phyloP scores from a whole-genome alignment of 2,888 invertebrate species.

The Hydrotaea diabolus region DNA sequence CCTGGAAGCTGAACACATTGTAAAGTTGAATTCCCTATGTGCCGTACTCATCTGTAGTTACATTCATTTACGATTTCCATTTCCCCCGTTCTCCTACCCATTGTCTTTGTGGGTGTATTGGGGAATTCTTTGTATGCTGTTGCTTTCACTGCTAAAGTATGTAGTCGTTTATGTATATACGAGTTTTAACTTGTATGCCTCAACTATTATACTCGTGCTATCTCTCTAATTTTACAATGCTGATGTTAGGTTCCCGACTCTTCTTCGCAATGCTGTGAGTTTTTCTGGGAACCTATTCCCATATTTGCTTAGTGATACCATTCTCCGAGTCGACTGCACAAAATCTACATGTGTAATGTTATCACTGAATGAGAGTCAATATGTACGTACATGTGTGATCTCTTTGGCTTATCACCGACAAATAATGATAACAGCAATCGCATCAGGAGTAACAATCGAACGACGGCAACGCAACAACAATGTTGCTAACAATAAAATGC shows the following conservation, averaged over 20 bases:
- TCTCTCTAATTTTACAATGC: neutral
- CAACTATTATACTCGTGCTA: neutral
- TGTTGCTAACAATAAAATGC: slow-evolving; percentile 17
- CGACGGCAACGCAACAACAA: slow-evolving; percentile 8
- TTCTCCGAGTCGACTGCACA: slow-evolving; percentile 8
- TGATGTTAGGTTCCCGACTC: neutral
- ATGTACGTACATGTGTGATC: neutral
- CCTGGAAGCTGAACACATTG: no score
- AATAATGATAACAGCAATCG: slow-evolving; percentile 15
- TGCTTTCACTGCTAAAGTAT: neutral
- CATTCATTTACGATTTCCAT: neutral
- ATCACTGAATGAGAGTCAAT: slow-evolving; percentile 37
- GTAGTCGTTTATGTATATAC: neutral
- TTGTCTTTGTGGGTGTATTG: neutral
- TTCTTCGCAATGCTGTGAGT: slow-evolving; percentile 26
- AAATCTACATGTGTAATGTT: slow-evolving; percentile 30
- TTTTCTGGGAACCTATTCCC: slow-evolving; percentile 58
- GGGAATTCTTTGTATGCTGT: slow-evolving; percentile 8
- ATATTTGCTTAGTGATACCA: slow-evolving; percentile 60
- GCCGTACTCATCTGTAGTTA: no score
- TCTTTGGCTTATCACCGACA: slow-evolving; percentile 9
- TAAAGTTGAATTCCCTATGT: no score
- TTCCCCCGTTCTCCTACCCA: neutral
- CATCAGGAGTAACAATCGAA: neutral
- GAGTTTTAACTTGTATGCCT: neutral